Evolutionary conservation across 2,888 invertebrate genomes (phyloP).

Genomic region (Idaea biselata): DNA sequence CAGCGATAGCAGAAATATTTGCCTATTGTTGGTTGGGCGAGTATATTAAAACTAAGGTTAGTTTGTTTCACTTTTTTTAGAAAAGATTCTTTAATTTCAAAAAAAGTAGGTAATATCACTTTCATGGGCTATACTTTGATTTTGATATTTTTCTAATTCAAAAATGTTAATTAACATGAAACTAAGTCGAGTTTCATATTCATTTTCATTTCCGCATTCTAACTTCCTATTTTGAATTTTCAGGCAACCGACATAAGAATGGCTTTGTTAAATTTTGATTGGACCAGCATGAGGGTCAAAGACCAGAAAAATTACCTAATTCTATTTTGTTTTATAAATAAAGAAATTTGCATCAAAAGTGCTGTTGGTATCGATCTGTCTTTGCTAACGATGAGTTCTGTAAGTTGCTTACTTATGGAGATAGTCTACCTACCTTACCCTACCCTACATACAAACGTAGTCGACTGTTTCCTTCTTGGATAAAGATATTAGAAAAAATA

Average conservation of each 20-base stretch:
- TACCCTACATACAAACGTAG: no score
- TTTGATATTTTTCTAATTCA: no score
- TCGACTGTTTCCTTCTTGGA: no score
- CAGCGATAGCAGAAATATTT: constrained; percentile 47
- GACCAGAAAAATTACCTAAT: constrained; percentile 52
- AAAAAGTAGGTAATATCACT: no score
- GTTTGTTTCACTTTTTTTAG: constrained; percentile 9
- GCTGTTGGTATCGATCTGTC: constrained; percentile 55
- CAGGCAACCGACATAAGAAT: constrained; percentile 42
- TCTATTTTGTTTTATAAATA: constrained; percentile 48
- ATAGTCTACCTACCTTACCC: no score
- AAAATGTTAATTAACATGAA: no score
- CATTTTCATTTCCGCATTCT: no score
- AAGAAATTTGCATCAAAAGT: constrained; percentile 48
- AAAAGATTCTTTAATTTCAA: no score
- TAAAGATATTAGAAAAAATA: no score
- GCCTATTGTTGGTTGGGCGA: constrained; percentile 63
- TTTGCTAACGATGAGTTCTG: constrained; percentile 55
- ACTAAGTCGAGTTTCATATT: no score
- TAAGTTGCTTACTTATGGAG: constrained; percentile 43
- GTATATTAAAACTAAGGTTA: constrained; percentile 58
- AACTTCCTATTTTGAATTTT: constrained; percentile 13
- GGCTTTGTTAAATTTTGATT: constrained; percentile 54
- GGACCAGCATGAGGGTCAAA: constrained; percentile 42
- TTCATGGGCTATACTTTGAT: no score